Conservation (phyloP, 2,888 invertebrate species). For the Lacanobia wlatinum region DNA sequence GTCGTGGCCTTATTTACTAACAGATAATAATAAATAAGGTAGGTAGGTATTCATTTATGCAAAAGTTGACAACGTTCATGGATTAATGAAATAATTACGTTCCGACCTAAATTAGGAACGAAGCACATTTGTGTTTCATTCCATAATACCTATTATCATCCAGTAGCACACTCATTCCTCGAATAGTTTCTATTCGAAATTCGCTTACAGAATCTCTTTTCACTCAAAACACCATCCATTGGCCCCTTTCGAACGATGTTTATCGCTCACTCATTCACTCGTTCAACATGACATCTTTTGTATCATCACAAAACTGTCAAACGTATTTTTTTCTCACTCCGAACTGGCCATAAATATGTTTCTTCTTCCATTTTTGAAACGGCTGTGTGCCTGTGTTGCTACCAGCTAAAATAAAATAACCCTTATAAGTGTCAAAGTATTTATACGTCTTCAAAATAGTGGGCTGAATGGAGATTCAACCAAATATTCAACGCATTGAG, state of each 20-base stretch:
- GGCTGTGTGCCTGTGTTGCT: constrained; percentile 38
- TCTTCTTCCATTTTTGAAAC: constrained; percentile 53
- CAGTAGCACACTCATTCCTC: constrained; percentile 13
- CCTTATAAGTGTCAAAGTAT: constrained; percentile 54
- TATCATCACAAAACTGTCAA: constrained; percentile 61
- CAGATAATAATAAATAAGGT: not conserved
- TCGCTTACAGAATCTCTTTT: constrained; percentile 42
- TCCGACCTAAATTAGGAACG: not conserved
- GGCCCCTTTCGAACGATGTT: constrained; percentile 47
- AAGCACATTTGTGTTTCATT: constrained; percentile 8
- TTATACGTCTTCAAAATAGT: constrained; percentile 49
- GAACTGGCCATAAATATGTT: constrained; percentile 51
- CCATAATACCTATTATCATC: constrained; percentile 8
- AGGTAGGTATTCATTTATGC: not conserved
- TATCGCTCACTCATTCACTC: constrained; percentile 61
- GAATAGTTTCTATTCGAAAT: constrained; percentile 38
- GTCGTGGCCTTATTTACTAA: too few species aligned
- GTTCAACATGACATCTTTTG: constrained; percentile 57
- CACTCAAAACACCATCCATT: constrained; percentile 31
- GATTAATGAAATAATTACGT: not conserved
- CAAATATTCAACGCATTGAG: constrained; percentile 42
- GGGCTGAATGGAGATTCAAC: constrained; percentile 55
- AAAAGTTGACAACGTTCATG: not conserved
- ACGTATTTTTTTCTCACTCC: constrained; percentile 44
- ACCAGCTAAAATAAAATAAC: constrained; percentile 47